These are phyloP conservation scores for Nebria ingens DNA, from an alignment of 1,140 invertebrate genomes.

Conservation along the genomic window DNA sequence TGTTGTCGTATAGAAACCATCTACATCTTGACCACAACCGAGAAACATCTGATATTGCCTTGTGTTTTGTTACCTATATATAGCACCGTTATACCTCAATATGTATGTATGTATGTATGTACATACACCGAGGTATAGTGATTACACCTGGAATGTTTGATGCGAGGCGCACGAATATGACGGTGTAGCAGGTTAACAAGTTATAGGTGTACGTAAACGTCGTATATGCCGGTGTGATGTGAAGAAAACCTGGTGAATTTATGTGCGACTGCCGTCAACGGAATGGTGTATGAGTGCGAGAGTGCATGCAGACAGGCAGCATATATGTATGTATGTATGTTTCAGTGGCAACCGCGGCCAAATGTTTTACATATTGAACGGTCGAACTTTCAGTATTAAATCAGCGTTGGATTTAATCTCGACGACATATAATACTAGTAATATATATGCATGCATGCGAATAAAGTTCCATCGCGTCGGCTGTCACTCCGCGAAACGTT, in stretches of 20 bases:
- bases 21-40: too few relatives aligned
- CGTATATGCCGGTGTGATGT: too few relatives aligned
- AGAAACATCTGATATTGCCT: too few relatives aligned
- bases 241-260: background rate
- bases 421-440: background rate
- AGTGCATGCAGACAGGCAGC: background rate
- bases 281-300: background rate
- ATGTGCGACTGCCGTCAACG: background rate
- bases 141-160: too few relatives aligned
- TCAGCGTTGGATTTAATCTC: conserved; percentile 5
- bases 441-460: background rate
- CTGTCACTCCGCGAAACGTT: background rate
- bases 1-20: too few relatives aligned
- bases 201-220: too few relatives aligned
- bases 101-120: too few relatives aligned
- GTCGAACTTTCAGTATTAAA: conserved; percentile 3
- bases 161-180: too few relatives aligned
- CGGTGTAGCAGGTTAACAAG: too few relatives aligned
- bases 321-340: background rate
- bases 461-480: background rate
- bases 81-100: too few relatives aligned
- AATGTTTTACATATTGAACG: conserved; percentile 9
- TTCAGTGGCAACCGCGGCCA: background rate
- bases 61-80: too few relatives aligned
- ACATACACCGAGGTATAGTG: too few relatives aligned